These are phyloP conservation scores for Hemicrepidius hirtus DNA, from an alignment of 2,888 invertebrate species.

Conservation along the genomic window DNA sequence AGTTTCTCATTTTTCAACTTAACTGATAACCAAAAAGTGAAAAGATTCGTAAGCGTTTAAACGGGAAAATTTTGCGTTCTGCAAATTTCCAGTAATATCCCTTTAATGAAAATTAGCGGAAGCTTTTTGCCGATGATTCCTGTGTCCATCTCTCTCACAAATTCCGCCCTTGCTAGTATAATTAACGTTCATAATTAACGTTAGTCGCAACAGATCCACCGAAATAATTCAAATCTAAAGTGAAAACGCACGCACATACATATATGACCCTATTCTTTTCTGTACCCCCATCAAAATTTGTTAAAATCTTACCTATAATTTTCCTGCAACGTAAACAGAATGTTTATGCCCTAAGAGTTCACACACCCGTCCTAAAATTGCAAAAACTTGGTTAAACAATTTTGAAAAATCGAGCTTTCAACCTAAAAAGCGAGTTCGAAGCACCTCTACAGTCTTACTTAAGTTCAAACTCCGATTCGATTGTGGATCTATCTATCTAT, in stretches of 20 bases:
- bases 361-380: conserved; percentile 28
- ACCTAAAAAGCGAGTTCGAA: background rate
- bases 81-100: conserved; percentile 35
- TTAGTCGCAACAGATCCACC: conserved; percentile 41
- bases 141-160: conserved; percentile 34
- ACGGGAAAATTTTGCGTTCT: conserved; percentile 30
- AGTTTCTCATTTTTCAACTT: background rate
- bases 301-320: conserved; percentile 28
- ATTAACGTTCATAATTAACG: conserved; percentile 48
- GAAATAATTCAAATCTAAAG: conserved; percentile 42
- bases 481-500: conserved; percentile 7
- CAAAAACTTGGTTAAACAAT: conserved; percentile 19
- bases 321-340: conserved; percentile 28
- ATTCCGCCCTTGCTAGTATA: conserved; percentile 39
- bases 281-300: background rate
- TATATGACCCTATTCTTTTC: background rate
- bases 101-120: conserved; percentile 44
- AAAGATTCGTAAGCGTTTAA: conserved; percentile 28
- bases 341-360: conserved; percentile 23
- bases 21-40: conserved; percentile 43
- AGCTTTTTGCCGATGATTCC: conserved; percentile 41
- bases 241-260: conserved; percentile 36
- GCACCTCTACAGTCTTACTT: conserved; percentile 24
- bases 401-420: conserved; percentile 17
- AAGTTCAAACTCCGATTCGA: conserved; percentile 25